Conservation (phyloP, 2,797 vertebrate genomes). For the Pseudocheirus occidentalis region DNA sequence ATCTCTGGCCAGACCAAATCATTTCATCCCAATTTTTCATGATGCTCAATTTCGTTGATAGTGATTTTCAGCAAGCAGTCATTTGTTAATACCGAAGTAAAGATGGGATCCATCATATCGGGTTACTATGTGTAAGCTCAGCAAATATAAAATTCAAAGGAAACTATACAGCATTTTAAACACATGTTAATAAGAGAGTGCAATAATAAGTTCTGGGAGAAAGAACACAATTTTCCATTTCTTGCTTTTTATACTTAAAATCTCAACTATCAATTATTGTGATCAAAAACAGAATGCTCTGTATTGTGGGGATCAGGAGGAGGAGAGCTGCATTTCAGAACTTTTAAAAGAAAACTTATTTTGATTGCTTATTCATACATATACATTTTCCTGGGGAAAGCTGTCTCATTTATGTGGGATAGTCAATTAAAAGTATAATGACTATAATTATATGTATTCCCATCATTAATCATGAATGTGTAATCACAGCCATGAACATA, state of each 20-base stretch:
- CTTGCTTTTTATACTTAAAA: conserved; percentile 51
- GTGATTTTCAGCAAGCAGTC: neutral
- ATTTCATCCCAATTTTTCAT: neutral
- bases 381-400: conserved; percentile 59
- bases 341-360: conserved; percentile 31
- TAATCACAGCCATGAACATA: conserved; percentile 63
- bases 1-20: neutral
- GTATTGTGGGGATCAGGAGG: neutral
- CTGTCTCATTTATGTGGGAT: conserved; percentile 57
- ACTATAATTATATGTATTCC: conserved; percentile 57
- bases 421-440: conserved; percentile 70
- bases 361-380: conserved; percentile 76
- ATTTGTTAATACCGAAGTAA: neutral
- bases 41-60: neutral
- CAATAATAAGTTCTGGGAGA: conserved; percentile 35
- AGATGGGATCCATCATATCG: neutral
- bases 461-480: conserved; percentile 72
- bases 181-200: conserved; percentile 51
- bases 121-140: neutral
- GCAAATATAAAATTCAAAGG: conserved; percentile 51
- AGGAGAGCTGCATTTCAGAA: neutral
- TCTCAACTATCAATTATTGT: conserved; percentile 60
- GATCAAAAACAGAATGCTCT: conserved; percentile 40
- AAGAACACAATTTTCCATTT: conserved; percentile 48
- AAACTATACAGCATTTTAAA: conserved; percentile 56